phyloP scores from a whole-genome alignment of 2,797 vertebrate species.

The Spatula versicolor region DNA sequence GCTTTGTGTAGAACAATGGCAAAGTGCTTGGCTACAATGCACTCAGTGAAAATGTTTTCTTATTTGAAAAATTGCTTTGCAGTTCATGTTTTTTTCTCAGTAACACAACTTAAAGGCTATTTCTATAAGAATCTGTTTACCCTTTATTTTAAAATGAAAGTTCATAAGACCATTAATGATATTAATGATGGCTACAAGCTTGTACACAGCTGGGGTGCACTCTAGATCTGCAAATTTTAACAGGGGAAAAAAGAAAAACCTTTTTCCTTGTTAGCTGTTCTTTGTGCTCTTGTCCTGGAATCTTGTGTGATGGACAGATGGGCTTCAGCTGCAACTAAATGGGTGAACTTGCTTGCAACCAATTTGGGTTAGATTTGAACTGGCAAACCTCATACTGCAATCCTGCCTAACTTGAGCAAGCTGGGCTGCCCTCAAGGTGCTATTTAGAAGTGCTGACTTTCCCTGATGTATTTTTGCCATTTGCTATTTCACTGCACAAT shows the following conservation, averaged over 20 bases:
- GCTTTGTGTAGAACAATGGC: background rate
- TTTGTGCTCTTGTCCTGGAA: background rate
- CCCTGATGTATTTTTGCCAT: background rate
- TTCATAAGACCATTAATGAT: background rate
- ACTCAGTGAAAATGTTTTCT: background rate
- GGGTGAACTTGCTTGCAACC: background rate
- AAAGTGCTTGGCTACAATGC: background rate
- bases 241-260: no score
- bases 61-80: background rate
- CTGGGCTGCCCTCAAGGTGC: background rate
- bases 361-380: background rate
- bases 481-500: background rate
- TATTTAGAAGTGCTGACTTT: background rate
- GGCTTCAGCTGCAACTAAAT: background rate
- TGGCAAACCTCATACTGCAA: background rate
- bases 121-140: background rate
- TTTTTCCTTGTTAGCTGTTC: background rate
- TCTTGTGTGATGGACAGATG: background rate
- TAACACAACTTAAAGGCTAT: no score
- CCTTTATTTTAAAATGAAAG: background rate
- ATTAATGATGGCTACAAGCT: background rate
- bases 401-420: background rate
- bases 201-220: background rate
- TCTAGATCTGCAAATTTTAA: background rate
- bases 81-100: background rate